phyloP scores from a whole-genome alignment of 1,140 invertebrate species.

The Bombus breviceps region DNA sequence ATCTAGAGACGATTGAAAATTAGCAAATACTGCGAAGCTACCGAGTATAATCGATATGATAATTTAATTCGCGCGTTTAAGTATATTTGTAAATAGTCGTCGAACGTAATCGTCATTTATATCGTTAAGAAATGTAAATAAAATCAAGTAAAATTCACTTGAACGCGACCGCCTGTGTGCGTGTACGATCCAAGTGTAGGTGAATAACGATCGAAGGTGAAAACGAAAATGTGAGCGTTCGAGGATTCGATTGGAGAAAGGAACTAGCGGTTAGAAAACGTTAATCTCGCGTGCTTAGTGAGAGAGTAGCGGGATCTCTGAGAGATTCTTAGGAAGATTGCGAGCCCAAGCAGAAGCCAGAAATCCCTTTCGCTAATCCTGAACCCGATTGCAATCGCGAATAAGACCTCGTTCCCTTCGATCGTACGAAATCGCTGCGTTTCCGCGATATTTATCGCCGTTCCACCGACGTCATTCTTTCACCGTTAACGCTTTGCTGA shows the following conservation, averaged over 20 bases:
- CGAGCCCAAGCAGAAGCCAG: not conserved
- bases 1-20: too few species aligned
- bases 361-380: constrained; percentile 14
- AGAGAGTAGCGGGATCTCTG: not conserved
- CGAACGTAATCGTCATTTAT: too few species aligned
- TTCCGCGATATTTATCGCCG: not conserved
- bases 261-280: not conserved
- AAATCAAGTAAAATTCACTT: too few species aligned
- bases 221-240: not conserved
- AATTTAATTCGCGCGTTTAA: too few species aligned
- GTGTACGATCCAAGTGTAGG: too few species aligned
- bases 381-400: constrained; percentile 5
- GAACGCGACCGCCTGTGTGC: too few species aligned
- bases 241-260: not conserved
- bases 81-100: too few species aligned
- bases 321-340: constrained; percentile 15
- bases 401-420: not conserved
- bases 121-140: too few species aligned
- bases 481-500: not conserved
- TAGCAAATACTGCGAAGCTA: too few species aligned
- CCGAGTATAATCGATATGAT: too few species aligned
- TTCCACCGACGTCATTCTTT: not conserved
- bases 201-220: not conserved
- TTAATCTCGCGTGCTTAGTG: not conserved
- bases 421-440: not conserved